These are phyloP conservation scores for Myrmecobius fasciatus DNA, from an alignment of 2,113 vertebrate genomes.

Conservation along the genomic window DNA sequence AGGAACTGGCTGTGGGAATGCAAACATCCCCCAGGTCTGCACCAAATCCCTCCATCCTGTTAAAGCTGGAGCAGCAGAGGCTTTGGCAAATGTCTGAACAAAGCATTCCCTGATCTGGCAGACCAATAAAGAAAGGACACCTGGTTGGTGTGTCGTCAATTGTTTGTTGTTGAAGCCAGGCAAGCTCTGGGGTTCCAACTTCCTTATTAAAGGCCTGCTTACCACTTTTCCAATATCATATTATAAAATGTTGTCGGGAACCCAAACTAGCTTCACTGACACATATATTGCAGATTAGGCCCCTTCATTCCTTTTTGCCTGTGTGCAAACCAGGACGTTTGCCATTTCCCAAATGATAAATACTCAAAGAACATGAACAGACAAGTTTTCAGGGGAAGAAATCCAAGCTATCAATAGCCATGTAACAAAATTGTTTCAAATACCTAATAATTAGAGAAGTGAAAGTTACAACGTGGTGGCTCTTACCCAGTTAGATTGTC, in stretches of 20 bases:
- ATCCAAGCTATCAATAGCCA: neutral
- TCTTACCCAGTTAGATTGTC: neutral
- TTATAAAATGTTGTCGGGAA: neutral
- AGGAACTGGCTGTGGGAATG: neutral
- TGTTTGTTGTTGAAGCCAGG: neutral
- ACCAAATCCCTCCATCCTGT: neutral
- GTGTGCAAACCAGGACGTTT: neutral
- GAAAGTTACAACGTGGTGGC: neutral
- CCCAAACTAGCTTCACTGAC: neutral
- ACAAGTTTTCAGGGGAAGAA: neutral
- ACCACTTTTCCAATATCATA: neutral
- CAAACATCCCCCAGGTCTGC: neutral
- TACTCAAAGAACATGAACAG: neutral
- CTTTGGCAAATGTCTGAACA: neutral
- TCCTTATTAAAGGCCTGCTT: neutral
- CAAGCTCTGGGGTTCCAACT: neutral
- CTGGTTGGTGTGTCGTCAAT: neutral
- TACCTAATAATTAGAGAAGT: neutral
- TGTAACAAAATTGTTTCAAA: neutral
- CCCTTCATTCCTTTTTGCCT: neutral
- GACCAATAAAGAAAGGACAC: neutral
- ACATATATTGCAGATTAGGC: neutral
- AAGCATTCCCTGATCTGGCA: neutral
- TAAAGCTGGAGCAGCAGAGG: neutral
- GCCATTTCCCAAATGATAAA: neutral